phyloP scores from a whole-genome alignment of 2,888 invertebrate species.

The Craniophora ligustri region DNA sequence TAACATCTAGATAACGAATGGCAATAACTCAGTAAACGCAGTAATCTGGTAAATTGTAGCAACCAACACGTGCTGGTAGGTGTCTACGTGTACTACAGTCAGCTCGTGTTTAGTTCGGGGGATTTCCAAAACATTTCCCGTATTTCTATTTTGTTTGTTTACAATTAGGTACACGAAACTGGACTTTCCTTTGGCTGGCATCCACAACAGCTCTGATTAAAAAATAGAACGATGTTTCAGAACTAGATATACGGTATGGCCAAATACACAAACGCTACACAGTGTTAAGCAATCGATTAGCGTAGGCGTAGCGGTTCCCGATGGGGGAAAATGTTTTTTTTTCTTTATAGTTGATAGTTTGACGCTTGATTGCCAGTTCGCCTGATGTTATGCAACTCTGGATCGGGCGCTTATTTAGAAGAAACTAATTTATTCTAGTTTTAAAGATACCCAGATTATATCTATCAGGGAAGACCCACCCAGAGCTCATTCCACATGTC shows the following conservation, averaged over 20 bases:
- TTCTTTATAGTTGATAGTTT: too few relatives aligned
- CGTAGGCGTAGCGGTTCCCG: too few relatives aligned
- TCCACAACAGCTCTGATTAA: constrained; percentile 13
- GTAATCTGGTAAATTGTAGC: neutral
- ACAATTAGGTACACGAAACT: constrained; percentile 13
- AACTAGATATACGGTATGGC: too few relatives aligned
- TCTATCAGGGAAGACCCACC: too few relatives aligned
- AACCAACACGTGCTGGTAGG: constrained; percentile 1
- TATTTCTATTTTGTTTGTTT: constrained; percentile 34
- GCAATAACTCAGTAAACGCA: constrained; percentile 8
- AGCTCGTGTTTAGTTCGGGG: constrained; percentile 7
- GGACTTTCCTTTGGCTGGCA: constrained; percentile 39
- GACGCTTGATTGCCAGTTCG: too few relatives aligned
- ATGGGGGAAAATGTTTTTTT: too few relatives aligned
- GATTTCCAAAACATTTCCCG: constrained; percentile 38
- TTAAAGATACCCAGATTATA: too few relatives aligned
- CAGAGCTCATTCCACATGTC: too few relatives aligned
- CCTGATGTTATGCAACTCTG: too few relatives aligned
- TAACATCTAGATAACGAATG: neutral
- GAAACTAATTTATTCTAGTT: too few relatives aligned
- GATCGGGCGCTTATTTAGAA: too few relatives aligned
- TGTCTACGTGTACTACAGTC: constrained; percentile 7
- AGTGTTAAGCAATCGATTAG: neutral
- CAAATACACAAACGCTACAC: too few relatives aligned
- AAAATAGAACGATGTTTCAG: constrained; percentile 14